Percentiles rank a stretch among this genome's conserved stretches.
Evolutionary conservation across 1,140 invertebrate genomes (phyloP).

Genomic region (Pseudomyrmex cubaensis): DNA sequence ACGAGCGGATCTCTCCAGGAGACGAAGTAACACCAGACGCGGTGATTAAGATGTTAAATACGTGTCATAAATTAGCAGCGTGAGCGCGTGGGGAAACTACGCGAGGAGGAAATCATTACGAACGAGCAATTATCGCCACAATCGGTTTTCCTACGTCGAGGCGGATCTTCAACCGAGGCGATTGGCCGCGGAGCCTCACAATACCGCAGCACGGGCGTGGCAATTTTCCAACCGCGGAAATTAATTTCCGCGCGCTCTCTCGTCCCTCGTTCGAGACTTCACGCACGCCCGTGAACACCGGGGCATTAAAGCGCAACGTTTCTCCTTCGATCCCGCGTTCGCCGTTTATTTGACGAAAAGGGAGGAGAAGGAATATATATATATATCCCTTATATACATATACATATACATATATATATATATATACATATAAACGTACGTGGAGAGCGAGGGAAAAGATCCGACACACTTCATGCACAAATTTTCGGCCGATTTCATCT

Average conservation of each 20-base stretch:
- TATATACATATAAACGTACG: too few relatives aligned
- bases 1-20: conserved; percentile 24
- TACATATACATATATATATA: too few relatives aligned
- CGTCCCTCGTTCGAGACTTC: conserved; percentile 28
- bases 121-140: conserved; percentile 54
- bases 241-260: conserved; percentile 62
- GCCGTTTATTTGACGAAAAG: conserved; percentile 30
- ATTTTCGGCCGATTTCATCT: conserved; percentile 57
- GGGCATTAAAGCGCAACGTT: conserved; percentile 24
- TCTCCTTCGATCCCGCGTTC: neutral
- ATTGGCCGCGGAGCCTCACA: conserved; percentile 35
- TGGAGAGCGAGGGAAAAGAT: conserved; percentile 48
- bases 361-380: neutral
- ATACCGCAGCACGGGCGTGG: conserved; percentile 17
- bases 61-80: conserved; percentile 48
- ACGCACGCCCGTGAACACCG: conserved; percentile 24
- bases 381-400: neutral
- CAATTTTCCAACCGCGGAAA: conserved; percentile 62
- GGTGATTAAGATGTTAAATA: conserved; percentile 62
- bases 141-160: conserved; percentile 42
- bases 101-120: conserved; percentile 52
- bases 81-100: neutral
- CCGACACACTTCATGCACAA: conserved; percentile 52
- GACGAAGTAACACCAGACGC: conserved; percentile 40
- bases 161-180: conserved; percentile 29